phyloP scores from a whole-genome alignment of 2,797 vertebrate genomes.

The Megalops cyprinoides region DNA sequence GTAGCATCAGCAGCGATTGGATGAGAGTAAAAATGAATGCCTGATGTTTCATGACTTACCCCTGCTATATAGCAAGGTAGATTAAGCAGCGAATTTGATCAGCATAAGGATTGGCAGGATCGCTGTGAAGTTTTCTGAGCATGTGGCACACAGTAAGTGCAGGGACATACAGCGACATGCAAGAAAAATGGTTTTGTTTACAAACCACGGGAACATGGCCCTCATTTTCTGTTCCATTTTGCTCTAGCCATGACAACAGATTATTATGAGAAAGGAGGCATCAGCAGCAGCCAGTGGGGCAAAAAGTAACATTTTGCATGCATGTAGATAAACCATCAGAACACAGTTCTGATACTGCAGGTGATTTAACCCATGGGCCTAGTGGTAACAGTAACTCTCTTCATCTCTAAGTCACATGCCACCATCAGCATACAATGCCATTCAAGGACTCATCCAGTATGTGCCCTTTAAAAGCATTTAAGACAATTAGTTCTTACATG shows the following conservation, averaged over 20 bases:
- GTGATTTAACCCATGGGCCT: too few species aligned
- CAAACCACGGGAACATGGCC: slow-evolving; percentile 4
- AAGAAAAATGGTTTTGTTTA: slow-evolving; percentile 43
- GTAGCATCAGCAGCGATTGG: slow-evolving; percentile 28
- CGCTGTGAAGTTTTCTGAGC: background rate
- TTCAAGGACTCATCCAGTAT: too few species aligned
- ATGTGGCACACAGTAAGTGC: slow-evolving; percentile 9
- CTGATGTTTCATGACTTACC: background rate
- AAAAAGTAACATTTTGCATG: too few species aligned
- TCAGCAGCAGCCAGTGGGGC: background rate
- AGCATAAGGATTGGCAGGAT: slow-evolving; percentile 6
- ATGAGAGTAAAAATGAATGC: slow-evolving; percentile 38
- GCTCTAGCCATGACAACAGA: background rate
- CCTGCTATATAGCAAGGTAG: slow-evolving; percentile 28
- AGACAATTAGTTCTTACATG: too few species aligned
- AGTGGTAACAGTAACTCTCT: too few species aligned
- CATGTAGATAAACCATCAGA: too few species aligned
- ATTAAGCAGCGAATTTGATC: slow-evolving; percentile 7
- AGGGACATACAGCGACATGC: slow-evolving; percentile 17
- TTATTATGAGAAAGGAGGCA: background rate
- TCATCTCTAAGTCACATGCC: too few species aligned
- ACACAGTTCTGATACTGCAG: too few species aligned
- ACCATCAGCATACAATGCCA: too few species aligned
- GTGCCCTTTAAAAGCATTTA: too few species aligned
- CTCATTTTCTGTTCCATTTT: background rate